Evolutionary conservation across 2,113 vertebrate species (phyloP).

Genomic region (Mustelus asterias): DNA sequence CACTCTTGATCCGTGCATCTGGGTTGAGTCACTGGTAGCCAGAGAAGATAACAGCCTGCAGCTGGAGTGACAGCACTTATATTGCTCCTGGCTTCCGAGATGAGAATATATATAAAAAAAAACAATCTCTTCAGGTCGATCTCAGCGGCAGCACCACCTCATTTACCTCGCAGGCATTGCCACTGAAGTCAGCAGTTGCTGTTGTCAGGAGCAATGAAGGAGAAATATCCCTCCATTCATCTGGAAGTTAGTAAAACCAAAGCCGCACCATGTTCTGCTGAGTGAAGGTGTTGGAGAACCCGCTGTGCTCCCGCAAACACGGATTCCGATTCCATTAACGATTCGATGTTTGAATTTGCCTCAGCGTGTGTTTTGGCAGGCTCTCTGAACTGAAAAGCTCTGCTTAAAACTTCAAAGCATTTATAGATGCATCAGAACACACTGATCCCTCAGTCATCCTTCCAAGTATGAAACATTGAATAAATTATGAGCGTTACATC

Average conservation of each 20-base stretch:
- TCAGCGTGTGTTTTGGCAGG: neutral
- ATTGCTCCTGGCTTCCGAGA: neutral
- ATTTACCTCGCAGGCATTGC: neutral
- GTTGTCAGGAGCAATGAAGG: neutral
- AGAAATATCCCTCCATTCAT: neutral
- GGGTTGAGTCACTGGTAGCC: neutral
- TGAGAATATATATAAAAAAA: neutral
- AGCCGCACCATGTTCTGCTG: neutral
- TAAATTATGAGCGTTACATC: neutral
- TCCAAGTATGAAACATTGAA: neutral
- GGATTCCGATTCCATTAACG: neutral
- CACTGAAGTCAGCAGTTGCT: neutral
- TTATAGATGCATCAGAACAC: neutral
- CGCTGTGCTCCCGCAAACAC: neutral
- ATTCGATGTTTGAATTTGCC: neutral
- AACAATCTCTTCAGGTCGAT: neutral
- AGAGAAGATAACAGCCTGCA: neutral
- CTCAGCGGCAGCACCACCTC: neutral
- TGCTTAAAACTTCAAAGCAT: slow-evolving; percentile 8
- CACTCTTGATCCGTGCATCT: neutral
- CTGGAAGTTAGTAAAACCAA: neutral
- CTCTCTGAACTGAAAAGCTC: neutral
- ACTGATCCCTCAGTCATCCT: neutral
- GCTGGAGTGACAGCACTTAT: neutral
- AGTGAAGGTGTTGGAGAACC: neutral